phyloP scores from a whole-genome alignment of 2,888 invertebrate genomes.

The Plebejus anna region DNA sequence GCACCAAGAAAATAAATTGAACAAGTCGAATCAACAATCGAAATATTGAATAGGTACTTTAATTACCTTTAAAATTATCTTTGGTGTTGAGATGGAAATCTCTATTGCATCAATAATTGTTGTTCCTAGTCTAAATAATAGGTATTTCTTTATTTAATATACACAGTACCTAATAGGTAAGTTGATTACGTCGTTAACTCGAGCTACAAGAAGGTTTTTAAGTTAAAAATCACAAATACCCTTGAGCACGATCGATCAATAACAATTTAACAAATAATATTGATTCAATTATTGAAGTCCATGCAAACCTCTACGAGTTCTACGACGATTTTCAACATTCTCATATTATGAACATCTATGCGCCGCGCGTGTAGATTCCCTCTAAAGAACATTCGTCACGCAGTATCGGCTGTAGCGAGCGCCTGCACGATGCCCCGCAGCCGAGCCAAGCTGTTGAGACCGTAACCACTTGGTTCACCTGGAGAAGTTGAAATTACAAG shows the following conservation, averaged over 20 bases:
- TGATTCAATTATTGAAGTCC: background rate
- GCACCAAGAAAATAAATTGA: background rate
- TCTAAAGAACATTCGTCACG: constrained; percentile 41
- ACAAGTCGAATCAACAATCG: background rate
- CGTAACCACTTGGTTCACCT: constrained; percentile 58
- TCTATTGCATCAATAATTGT: background rate
- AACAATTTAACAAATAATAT: too few species aligned
- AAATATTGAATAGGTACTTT: background rate
- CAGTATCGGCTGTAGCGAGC: constrained; percentile 68
- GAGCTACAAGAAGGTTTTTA: background rate
- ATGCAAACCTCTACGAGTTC: background rate
- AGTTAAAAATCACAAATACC: background rate
- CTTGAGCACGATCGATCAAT: background rate
- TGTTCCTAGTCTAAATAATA: background rate
- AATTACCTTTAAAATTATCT: background rate
- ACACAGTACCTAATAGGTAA: background rate
- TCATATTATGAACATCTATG: background rate
- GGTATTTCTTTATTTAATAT: background rate
- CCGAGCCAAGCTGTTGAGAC: constrained; percentile 82
- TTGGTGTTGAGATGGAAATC: background rate
- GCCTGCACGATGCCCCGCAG: constrained; percentile 86
- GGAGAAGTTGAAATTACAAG: constrained; percentile 35
- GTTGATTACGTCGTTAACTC: background rate
- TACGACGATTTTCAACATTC: background rate
- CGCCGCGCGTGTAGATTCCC: background rate